These are phyloP conservation scores for Drosophila melanica DNA, from an alignment of 1,140 invertebrate species.

Conservation along the genomic window DNA sequence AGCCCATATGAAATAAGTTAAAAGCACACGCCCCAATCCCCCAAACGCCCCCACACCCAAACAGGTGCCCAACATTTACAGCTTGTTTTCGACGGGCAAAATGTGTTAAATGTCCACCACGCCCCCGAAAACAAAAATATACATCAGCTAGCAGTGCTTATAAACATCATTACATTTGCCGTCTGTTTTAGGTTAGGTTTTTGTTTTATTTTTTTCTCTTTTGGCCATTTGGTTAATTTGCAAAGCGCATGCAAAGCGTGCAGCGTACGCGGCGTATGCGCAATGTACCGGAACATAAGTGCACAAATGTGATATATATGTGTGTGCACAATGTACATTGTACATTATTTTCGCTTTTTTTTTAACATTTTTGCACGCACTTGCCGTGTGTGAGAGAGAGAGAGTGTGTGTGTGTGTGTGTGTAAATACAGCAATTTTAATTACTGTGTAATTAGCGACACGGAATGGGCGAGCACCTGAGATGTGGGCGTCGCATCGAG, in stretches of 20 bases:
- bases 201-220: neutral
- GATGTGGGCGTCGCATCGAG: slow-evolving; percentile 38
- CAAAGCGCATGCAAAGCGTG: slow-evolving; percentile 66
- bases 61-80: slow-evolving; percentile 68
- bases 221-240: slow-evolving; percentile 69
- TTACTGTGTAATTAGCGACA: slow-evolving; percentile 81
- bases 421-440: slow-evolving; percentile 76
- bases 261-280: slow-evolving; percentile 67
- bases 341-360: slow-evolving; percentile 36
- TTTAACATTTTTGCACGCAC: slow-evolving; percentile 77
- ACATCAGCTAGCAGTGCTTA: slow-evolving; percentile 5
- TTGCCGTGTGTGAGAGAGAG: slow-evolving; percentile 19
- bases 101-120: slow-evolving; percentile 75
- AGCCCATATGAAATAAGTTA: slow-evolving; percentile 61
- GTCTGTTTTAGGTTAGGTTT: slow-evolving; percentile 36
- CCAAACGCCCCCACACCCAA: neutral
- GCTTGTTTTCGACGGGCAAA: slow-evolving; percentile 71
- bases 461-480: slow-evolving; percentile 48
- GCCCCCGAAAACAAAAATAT: slow-evolving; percentile 38
- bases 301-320: slow-evolving; percentile 35
- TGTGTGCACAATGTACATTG: slow-evolving; percentile 27
- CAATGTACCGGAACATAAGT: slow-evolving; percentile 37
- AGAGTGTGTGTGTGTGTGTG: slow-evolving; percentile 23
- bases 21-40: slow-evolving; percentile 26
- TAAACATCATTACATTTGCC: slow-evolving; percentile 44